Base-by-base conservation (phyloP, 2,888 invertebrate species). In the Lagria hirta region DNA sequence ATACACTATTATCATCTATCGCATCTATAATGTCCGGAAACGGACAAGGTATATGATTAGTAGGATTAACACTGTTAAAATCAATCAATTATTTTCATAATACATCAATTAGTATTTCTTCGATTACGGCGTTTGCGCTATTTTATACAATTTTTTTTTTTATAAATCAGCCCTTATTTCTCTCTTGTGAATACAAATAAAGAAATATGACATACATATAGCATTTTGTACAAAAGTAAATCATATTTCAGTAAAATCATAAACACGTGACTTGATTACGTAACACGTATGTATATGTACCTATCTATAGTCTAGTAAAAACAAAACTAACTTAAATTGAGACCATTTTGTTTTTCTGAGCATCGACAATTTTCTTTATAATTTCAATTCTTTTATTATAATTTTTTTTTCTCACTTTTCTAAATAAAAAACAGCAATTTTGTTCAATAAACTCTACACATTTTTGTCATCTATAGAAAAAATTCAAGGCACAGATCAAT, bases 111-210 rank as follows among this genome's bases (percentile, higher is more conserved):
- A 48, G 28, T 49, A 43, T 42, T 52, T n/a, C n/a, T 52, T 55
- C 49, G 48, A 45, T 53, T 53, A 59, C 55, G 51, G 58, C 51
- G 54, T 56, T 59, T 59, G 51, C n/a, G n/a, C 57, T 60, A 57
- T 60, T 63, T 64, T 27, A 27, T 16, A 27, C 58, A 62, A 65
- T 60, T 64, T 61, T 65, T 37, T 52, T 52, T 58, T 61, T 63
- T 62, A 64, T 66, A 66, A 64, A 66, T 69, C 69, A 69, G 69
- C 70, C 69, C 68, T 69, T 69, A 58, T 65, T 67, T 69, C 69
- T 69, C 69, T 69, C 68, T 58, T 68, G 61, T 66, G 61, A 64
- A 66, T 60, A 58, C 56, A 65, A 62, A 61, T 61, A 64, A 65
- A 61, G 65, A 67, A 66, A 66, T 65, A 66, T 65, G 64, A 68